These are phyloP conservation scores for Plecturocebus donacophilus DNA, from an alignment of 2,113 vertebrate genomes.

Conservation along the genomic window DNA sequence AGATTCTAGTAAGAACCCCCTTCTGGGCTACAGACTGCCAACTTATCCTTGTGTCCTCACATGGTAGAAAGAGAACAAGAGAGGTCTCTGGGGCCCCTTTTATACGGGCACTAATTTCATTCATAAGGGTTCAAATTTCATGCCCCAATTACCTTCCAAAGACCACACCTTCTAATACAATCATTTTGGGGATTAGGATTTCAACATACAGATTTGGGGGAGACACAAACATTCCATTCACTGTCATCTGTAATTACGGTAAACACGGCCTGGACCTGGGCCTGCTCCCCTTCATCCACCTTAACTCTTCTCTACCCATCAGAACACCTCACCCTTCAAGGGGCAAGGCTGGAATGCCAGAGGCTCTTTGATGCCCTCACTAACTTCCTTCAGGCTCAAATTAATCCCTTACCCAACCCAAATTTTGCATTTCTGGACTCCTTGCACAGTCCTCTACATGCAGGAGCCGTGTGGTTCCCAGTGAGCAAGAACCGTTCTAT, in stretches of 20 bases:
- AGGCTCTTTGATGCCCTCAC: background rate
- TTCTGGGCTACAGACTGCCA: background rate
- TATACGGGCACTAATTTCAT: background rate
- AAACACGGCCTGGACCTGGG: background rate
- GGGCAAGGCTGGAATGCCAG: background rate
- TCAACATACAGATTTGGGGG: background rate
- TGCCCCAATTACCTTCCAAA: background rate
- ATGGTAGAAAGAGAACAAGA: background rate
- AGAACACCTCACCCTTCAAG: background rate
- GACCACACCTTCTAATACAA: background rate
- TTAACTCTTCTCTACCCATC: background rate
- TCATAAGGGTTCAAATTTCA: background rate
- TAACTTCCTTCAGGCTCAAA: background rate
- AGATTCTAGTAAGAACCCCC: background rate
- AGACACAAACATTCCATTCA: background rate
- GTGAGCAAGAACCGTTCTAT: background rate
- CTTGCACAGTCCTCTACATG: background rate
- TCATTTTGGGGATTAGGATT: background rate
- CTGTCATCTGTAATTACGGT: background rate
- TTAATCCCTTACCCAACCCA: background rate
- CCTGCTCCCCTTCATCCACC: background rate
- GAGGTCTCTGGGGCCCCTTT: background rate
- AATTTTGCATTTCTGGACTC: background rate
- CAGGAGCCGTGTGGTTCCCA: fast-evolving
- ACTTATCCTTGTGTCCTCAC: background rate